Conservation (phyloP, 2,113 vertebrate species). For the Conger conger region DNA sequence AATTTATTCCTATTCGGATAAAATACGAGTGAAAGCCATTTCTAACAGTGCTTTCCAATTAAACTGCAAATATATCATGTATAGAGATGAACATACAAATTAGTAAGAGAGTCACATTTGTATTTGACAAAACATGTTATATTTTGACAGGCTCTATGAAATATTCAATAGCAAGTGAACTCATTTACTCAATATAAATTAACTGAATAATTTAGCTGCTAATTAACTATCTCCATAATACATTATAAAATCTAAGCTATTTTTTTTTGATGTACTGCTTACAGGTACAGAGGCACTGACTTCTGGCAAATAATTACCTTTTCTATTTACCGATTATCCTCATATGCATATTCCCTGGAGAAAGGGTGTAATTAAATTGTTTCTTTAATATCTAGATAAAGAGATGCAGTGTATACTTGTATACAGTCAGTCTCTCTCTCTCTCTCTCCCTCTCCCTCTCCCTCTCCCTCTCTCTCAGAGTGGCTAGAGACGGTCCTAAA, state of each 20-base stretch:
- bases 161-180: conserved; percentile 63
- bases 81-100: conserved; percentile 59
- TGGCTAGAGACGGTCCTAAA: not conserved
- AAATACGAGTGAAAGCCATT: conserved; percentile 52
- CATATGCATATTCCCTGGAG: conserved; percentile 62
- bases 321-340: conserved; percentile 70
- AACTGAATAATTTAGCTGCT: conserved; percentile 61
- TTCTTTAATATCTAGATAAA: conserved; percentile 63
- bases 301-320: conserved; percentile 66
- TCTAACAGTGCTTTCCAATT: conserved; percentile 64
- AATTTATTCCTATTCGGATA: conserved; percentile 57
- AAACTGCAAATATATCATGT: conserved; percentile 65
- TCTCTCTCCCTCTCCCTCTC: not conserved
- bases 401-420: conserved; percentile 48
- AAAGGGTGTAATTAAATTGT: conserved; percentile 66
- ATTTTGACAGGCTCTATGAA: conserved; percentile 64
- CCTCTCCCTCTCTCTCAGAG: conserved; percentile 51
- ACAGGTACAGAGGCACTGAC: conserved; percentile 60
- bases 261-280: conserved; percentile 50
- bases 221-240: conserved; percentile 58
- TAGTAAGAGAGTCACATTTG: conserved; percentile 58
- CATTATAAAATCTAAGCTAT: conserved; percentile 42
- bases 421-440: conserved; percentile 39
- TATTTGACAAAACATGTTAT: conserved; percentile 65
- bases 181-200: conserved; percentile 66